A percentile compares a stretch with the other conserved stretches of the same genome.
phyloP scores from a whole-genome alignment of 37 sponge, comb jelly and placozoan genomes.

The Mnemiopsis leidyi region DNA sequence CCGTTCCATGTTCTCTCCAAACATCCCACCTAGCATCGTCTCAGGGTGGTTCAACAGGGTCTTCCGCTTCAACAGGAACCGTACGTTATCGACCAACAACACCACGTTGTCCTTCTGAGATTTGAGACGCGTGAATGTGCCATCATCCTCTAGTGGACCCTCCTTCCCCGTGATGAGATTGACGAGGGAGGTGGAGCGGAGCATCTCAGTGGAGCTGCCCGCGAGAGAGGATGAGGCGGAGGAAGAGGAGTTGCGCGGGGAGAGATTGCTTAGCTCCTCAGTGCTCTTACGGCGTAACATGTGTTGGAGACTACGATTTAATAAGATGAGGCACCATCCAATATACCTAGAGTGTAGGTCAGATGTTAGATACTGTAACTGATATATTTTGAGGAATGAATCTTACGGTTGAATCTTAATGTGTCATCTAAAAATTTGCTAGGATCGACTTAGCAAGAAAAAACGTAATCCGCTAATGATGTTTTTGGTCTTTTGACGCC shows the following conservation, averaged over 20 bases:
- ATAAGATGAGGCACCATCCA: background rate
- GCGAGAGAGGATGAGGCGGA: background rate
- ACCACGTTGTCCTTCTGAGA: background rate
- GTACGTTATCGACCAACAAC: background rate
- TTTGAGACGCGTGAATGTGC: background rate
- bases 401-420: no score
- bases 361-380: no score
- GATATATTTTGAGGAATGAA: no score
- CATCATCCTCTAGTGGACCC: slow-evolving; percentile 36
- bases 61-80: slow-evolving; percentile 13
- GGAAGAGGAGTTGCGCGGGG: background rate
- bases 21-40: slow-evolving; percentile 43
- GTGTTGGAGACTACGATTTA: background rate
- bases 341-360: background rate
- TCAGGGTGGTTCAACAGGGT: background rate
- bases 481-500: no score
- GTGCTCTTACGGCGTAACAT: slow-evolving; percentile 10
- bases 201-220: background rate
- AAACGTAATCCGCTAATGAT: no score
- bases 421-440: no score
- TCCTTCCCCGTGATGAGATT: slow-evolving; percentile 35
- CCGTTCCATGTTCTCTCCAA: slow-evolving; percentile 33
- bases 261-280: background rate
- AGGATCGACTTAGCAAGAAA: no score
- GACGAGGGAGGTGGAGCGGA: background rate